Evolutionary conservation across 2,888 invertebrate species (phyloP).

Genomic region (Andrena hattorfiana): DNA sequence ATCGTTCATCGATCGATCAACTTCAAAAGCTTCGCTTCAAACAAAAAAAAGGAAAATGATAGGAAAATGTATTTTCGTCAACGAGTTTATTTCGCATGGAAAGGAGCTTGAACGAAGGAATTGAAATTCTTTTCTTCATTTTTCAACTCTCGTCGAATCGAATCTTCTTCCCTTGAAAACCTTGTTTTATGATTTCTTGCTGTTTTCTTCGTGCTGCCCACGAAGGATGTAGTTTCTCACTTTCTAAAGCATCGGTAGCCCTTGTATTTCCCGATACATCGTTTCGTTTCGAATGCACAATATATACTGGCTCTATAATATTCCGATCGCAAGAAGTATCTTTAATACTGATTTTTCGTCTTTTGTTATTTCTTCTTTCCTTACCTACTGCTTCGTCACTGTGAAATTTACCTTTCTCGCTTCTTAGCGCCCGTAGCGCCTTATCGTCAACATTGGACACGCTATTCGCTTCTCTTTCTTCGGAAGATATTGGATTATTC

Average conservation of each 20-base stretch:
- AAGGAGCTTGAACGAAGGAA: background rate
- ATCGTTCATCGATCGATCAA: no score
- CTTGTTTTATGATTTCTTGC: slow-evolving; percentile 79
- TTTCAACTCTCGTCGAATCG: slow-evolving; percentile 75
- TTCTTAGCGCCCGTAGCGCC: background rate
- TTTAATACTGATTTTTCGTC: background rate
- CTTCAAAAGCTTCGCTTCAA: no score
- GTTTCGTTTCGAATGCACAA: background rate
- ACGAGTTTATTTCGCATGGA: background rate
- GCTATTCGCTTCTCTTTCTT: background rate
- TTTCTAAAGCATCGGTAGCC: slow-evolving; percentile 8
- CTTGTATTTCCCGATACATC: background rate
- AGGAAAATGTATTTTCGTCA: background rate
- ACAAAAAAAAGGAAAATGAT: no score
- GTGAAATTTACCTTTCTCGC: background rate
- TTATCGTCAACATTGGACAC: background rate
- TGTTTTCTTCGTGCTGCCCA: slow-evolving; percentile 83
- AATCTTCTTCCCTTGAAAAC: slow-evolving; percentile 83
- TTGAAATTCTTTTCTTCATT: background rate
- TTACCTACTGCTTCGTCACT: no score
- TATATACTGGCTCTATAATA: background rate
- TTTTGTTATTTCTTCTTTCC: background rate
- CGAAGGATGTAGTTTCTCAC: slow-evolving; percentile 80
- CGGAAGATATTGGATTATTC: background rate
- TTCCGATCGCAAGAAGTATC: background rate